Conservation (phyloP, 2,113 vertebrate species). For the Axis porcinus region DNA sequence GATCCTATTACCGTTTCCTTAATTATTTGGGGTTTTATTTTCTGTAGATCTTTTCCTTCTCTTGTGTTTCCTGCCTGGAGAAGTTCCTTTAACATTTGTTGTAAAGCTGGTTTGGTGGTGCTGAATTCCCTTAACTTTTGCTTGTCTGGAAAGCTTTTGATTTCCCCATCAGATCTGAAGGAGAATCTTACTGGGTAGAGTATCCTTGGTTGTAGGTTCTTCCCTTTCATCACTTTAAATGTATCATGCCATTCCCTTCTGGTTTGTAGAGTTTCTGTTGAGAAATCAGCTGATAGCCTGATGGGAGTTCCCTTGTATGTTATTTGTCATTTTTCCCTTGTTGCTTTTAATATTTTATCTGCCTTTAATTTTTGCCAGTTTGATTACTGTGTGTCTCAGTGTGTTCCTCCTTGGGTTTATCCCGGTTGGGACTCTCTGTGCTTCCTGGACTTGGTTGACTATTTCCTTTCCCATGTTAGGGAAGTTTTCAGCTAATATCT, state of each 20-base stretch:
- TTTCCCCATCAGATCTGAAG: neutral
- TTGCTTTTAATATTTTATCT: neutral
- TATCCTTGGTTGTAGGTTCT: neutral
- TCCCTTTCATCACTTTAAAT: neutral
- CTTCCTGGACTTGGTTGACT: neutral
- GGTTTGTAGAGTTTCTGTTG: neutral
- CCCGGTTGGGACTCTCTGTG: neutral
- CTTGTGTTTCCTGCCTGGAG: neutral
- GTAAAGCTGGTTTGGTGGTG: neutral
- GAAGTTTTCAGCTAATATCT: neutral
- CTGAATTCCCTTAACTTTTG: neutral
- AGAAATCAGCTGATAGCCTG: neutral
- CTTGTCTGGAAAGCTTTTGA: neutral
- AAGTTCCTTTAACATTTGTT: neutral
- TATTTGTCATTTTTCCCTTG: neutral
- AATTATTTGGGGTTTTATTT: neutral
- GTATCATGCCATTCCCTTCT: neutral
- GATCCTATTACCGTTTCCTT: neutral
- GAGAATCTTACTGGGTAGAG: neutral
- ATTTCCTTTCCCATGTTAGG: neutral
- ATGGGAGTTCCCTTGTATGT: neutral
- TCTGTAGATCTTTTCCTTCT: neutral
- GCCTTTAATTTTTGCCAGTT: neutral
- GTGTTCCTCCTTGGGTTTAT: neutral
- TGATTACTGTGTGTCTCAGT: neutral